Evolutionary conservation across 2,797 vertebrate species (phyloP).

Genomic region (Poeciliopsis gracilis): DNA sequence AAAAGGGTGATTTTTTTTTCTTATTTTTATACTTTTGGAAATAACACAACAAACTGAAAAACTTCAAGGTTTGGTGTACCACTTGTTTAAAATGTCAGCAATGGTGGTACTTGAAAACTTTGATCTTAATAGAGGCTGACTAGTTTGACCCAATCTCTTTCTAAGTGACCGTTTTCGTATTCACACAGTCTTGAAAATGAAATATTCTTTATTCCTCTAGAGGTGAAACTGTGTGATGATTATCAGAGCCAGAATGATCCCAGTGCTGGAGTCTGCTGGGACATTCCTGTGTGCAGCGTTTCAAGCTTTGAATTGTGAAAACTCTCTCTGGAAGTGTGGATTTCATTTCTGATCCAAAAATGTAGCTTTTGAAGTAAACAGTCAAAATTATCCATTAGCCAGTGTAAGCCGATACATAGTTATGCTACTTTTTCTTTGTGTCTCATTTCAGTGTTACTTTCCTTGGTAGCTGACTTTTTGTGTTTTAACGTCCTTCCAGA

Average conservation of each 20-base stretch:
- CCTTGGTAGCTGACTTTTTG: background rate
- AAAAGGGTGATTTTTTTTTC: too few species aligned
- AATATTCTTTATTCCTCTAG: background rate
- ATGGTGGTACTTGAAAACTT: too few species aligned
- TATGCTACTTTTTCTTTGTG: background rate
- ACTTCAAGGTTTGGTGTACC: too few species aligned
- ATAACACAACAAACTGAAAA: too few species aligned
- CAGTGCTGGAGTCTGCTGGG: background rate
- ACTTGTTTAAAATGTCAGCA: too few species aligned
- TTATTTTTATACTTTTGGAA: too few species aligned
- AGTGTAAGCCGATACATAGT: background rate
- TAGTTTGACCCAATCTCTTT: conserved; percentile 13
- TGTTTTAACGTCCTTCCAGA: background rate
- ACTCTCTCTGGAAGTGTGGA: background rate
- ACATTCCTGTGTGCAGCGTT: background rate
- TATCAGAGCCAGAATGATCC: background rate
- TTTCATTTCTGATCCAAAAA: background rate
- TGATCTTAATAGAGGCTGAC: too few species aligned
- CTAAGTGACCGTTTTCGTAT: conserved; percentile 25
- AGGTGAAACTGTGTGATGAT: background rate
- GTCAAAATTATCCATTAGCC: background rate
- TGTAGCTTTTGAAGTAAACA: background rate
- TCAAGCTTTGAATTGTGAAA: background rate
- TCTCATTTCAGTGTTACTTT: background rate
- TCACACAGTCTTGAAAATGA: background rate